Evolutionary conservation across 1,140 invertebrate genomes (phyloP), one percentile per base, ranked within the genome.

Genomic region (Sitobion miscanthi): DNA sequence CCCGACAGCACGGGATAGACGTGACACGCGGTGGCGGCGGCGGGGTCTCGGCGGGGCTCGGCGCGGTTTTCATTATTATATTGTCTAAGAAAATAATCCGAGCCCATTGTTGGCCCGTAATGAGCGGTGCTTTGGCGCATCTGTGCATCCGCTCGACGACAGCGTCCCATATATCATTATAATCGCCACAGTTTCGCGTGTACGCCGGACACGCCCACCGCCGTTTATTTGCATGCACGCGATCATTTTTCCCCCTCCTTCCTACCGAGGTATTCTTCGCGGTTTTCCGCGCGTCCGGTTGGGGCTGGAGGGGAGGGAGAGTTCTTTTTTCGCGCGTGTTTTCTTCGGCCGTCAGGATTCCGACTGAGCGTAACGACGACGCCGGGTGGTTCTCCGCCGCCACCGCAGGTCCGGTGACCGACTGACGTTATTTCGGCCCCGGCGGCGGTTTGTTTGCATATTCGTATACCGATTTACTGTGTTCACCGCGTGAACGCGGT

Each of bases 41-140:
- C 42, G 42, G 42, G 30, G 20, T n/a, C 30, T 35, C 52, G 52
- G 47, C 7, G 89, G 69, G 45, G 45, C 49, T 52, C 52, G 52
- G 21, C 45, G 45, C n/a, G 45, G 47, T 83, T 92, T 92, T 92
- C 90, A 83, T 92, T 92, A 92, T 35, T 92, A 52, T 86, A 86
- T 85, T 93, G 91, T 93, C 91, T 93, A 54, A 93, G 91, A 93
- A 93, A 54, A 93, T 93, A 93, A 93, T 93, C 91, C 91, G 35
- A 92, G 49, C 91, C 77, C 91, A 93, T 93, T 93, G 91, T 93
- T 93, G 49, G 49, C 77, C 35, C 77, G 23, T 93, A 93, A 93
- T 57, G 91, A 93, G 77, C 49, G 91, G 91, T 93, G 38, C 91
- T 93, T 93, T 57, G 91, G 91, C 91, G 91, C 91, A 93, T 93